phyloP scores from a whole-genome alignment of 2,888 invertebrate species.

The Helleia helle region DNA sequence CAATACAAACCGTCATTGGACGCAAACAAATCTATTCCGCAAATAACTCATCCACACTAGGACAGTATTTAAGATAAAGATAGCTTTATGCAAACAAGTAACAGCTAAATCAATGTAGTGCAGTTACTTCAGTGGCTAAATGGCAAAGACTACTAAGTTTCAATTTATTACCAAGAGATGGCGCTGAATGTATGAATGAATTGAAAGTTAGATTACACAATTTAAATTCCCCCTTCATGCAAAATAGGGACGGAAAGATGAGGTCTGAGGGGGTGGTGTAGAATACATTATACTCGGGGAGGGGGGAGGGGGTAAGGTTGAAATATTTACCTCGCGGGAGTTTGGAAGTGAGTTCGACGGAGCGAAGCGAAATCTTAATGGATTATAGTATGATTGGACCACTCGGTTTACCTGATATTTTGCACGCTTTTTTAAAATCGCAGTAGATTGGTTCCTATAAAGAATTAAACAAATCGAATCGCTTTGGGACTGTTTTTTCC shows the following conservation, averaged over 20 bases:
- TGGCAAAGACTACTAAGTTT: conserved; percentile 62
- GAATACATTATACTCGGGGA: conserved; percentile 60
- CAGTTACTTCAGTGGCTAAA: conserved; percentile 33
- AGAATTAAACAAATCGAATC: conserved; percentile 36
- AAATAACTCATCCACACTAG: background rate
- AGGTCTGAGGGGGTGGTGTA: conserved; percentile 57
- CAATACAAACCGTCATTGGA: too few relatives aligned
- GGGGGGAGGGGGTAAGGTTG: conserved; percentile 38
- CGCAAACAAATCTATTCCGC: too few relatives aligned
- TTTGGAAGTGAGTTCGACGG: conserved; percentile 63
- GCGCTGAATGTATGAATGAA: conserved; percentile 73
- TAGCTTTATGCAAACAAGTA: background rate
- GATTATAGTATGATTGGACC: conserved; percentile 69
- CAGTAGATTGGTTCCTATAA: conserved; percentile 41
- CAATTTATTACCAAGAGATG: conserved; percentile 72
- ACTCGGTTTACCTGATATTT: conserved; percentile 58
- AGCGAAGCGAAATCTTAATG: conserved; percentile 67
- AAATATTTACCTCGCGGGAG: conserved; percentile 70
- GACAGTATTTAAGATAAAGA: background rate
- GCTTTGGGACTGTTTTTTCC: conserved; percentile 30
- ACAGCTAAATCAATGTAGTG: conserved; percentile 3
- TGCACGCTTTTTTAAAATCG: conserved; percentile 32
- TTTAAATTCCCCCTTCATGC: conserved; percentile 74
- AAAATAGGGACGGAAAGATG: conserved; percentile 71
- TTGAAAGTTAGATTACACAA: conserved; percentile 75